phyloP scores from a whole-genome alignment of 2,888 invertebrate genomes.

The Plagiodera versicolora region DNA sequence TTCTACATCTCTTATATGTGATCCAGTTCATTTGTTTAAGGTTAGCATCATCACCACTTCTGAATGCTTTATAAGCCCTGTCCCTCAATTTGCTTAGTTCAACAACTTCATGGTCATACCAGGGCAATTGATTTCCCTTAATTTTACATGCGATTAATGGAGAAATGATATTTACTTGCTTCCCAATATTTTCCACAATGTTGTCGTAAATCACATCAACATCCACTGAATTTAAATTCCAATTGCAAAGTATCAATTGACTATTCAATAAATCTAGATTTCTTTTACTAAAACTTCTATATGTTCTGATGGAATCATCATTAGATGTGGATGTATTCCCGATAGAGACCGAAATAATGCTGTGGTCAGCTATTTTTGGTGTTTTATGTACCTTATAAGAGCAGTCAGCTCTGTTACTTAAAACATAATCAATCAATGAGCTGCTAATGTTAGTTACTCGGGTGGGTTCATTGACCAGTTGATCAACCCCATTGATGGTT shows the following conservation, averaged over 20 bases:
- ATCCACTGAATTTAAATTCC: neutral
- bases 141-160: too few species aligned
- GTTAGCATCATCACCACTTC: neutral
- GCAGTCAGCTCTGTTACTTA: too few species aligned
- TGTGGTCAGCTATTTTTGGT: too few species aligned
- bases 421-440: slow-evolving; percentile 1
- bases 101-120: neutral
- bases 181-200: neutral
- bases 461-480: too few species aligned
- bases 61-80: neutral
- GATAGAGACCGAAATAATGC: neutral
- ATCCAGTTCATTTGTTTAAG: neutral
- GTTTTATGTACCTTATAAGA: too few species aligned
- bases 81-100: neutral
- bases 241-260: too few species aligned
- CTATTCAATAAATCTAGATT: too few species aligned
- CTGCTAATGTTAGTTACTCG: neutral
- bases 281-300: too few species aligned
- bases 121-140: neutral
- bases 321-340: too few species aligned
- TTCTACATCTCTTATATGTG: neutral
- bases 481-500: too few species aligned
- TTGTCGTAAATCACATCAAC: too few species aligned
- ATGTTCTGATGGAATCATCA: too few species aligned
- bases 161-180: neutral